Conservation (phyloP, 2,888 invertebrate species). For the Pegoplata infirma region DNA sequence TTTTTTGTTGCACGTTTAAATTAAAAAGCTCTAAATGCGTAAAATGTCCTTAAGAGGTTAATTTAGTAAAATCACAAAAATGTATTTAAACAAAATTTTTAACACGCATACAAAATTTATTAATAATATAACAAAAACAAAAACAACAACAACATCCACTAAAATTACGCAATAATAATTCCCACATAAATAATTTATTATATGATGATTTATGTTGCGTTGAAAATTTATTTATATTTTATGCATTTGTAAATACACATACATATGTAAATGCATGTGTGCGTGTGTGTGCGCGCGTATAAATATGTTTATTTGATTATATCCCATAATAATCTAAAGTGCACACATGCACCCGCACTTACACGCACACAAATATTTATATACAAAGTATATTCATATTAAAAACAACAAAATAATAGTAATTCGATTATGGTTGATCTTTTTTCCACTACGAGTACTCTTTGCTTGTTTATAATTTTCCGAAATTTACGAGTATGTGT, state of each 20-base stretch:
- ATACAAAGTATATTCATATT: neutral
- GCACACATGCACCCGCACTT: slow-evolving; percentile 1
- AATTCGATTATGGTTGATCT: neutral
- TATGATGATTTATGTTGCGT: slow-evolving; percentile 51
- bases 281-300: neutral
- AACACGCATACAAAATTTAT: slow-evolving; percentile 1
- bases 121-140: neutral
- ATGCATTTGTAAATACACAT: neutral
- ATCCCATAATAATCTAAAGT: neutral
- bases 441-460: too few relatives aligned
- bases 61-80: neutral
- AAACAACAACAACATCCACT: neutral
- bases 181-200: slow-evolving; percentile 50
- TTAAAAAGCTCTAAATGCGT: too few relatives aligned
- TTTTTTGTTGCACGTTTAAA: too few relatives aligned
- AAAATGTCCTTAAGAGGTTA: too few relatives aligned
- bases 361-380: neutral
- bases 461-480: too few relatives aligned
- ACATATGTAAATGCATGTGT: neutral
- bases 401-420: neutral
- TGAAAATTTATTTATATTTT: slow-evolving; percentile 38
- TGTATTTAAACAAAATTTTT: neutral
- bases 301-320: neutral
- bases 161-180: slow-evolving; percentile 33
- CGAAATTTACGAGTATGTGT: too few relatives aligned